Base-by-base conservation (phyloP, 2,888 invertebrate genomes). In the Callyntrura sp. region DNA sequence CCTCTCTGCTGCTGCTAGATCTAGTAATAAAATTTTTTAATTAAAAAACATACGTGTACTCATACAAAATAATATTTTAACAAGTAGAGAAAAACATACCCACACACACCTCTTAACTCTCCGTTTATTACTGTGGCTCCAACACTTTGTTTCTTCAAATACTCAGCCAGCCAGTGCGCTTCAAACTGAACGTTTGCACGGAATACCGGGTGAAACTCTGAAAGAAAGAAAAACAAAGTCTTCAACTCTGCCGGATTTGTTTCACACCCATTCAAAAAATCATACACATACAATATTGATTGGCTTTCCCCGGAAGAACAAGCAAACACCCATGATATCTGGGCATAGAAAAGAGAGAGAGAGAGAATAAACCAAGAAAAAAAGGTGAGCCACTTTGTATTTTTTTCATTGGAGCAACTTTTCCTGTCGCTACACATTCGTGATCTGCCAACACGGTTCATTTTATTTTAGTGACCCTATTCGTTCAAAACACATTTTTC, bases 131-230 rank as follows among this genome's bases (percentile, higher is more conserved):
- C 48, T 23, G 55, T 78, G 51, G 28, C 17, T 28, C 55, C 28
- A n/a, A 28, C 28, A n/a, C 17, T 11, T 28, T 78, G 12, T 51
- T 43, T 79, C 90, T 35, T 81, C 76, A 85, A 76, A 81, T 85
- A 85, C 81, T 90, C 90, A 81, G 62, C 55, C 68, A 78, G 35
- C 6, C n/a, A n/a, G 79, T 88, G 87, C 85, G 92, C 87, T 87
- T 91, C 25, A 14, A 51, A 23, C 25, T 1, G 20, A 68, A 62
- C 8, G 43, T 43, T 8, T 3, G 9, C 9, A 68, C 28, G 25
- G 28, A 62, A 6, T 25, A 62, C 23, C 6, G 35, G 35, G 35
- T 2, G 6, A 6, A 35, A 62, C 11, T 57, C 57, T 23, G 20
- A 35, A 4, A 35, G 3, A 35, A n/a, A 68, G 23, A 17, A 43